Evolutionary conservation across 1,140 invertebrate species (phyloP), one percentile per base, ranked within the genome.

Genomic region (Trissolcus basalis): DNA sequence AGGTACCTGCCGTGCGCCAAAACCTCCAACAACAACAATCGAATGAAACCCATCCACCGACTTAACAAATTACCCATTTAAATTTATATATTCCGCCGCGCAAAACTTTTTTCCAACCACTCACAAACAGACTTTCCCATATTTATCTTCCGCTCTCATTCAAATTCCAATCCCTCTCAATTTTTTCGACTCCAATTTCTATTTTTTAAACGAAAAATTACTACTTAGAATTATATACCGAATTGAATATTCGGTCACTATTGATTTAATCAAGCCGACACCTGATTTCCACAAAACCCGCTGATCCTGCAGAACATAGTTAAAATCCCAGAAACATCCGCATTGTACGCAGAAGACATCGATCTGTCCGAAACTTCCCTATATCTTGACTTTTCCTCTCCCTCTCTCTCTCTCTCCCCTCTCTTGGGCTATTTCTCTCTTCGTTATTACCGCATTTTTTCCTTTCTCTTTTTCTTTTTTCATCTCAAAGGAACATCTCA

Each of bases 1-100:
- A 69, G 65, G 65, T 60, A 54, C 49, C 55, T 69, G 49, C 48
- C n/a, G 13, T n/a, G n/a, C 48, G 11, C n/a, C 11, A 12, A 15
- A 39, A 27, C 39, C 36, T 32, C 36, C 48, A 32, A 35, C 11
- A 41, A 44, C 16, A 41, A 43, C 54, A 51, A 36, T 11, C 32
- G 33, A 51, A 68, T 47, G 55, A 53, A 54, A 54, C 27, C 5
- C 39, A 45, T 10, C n/a, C 39, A 16, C 32, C 56, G 16, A 19
- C 44, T 48, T 60, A 43, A 53, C 50, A 11, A 64, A 48, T 64
- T 27, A 64, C 50, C 47, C 33, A 39, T 64, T 55, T 19, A 39
- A 8, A 39, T 3, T 9, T n/a, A n/a, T 39, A n/a, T 39, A 39
- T 27, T 27, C 19, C 36, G 36, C 36, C 9, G 9, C 9, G 9